phyloP scores from a whole-genome alignment of 2,888 invertebrate species.

The Polyommatus icarus region DNA sequence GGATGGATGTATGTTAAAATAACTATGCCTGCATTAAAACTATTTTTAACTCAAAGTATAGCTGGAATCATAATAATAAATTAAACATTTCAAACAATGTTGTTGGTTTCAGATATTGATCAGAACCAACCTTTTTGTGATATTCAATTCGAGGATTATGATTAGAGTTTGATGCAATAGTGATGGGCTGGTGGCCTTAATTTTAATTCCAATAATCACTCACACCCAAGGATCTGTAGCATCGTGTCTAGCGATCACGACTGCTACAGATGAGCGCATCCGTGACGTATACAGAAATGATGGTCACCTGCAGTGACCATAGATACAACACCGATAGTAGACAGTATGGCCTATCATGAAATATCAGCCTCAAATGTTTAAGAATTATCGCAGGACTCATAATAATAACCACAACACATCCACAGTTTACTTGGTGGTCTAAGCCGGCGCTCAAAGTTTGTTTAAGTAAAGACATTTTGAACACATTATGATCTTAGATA shows the following conservation, averaged over 20 bases:
- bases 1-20: too few species aligned
- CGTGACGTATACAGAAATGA: background rate
- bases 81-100: background rate
- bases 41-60: background rate
- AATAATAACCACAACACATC: too few species aligned
- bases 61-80: background rate
- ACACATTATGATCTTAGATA: too few species aligned
- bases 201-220: constrained; percentile 11
- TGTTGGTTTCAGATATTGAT: background rate
- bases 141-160: background rate
- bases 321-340: background rate
- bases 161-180: constrained; percentile 3
- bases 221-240: constrained; percentile 15
- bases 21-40: too few species aligned
- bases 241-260: constrained; percentile 23
- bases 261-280: background rate
- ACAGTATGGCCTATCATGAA: too few species aligned
- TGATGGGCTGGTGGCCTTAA: constrained; percentile 16
- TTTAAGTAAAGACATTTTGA: too few species aligned
- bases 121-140: background rate
- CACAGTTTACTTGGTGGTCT: too few species aligned
- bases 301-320: constrained; percentile 9
- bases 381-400: too few species aligned
- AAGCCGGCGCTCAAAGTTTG: too few species aligned
- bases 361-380: too few species aligned